phyloP scores from a whole-genome alignment of 2,888 invertebrate genomes.

The Drosophila incognita region DNA sequence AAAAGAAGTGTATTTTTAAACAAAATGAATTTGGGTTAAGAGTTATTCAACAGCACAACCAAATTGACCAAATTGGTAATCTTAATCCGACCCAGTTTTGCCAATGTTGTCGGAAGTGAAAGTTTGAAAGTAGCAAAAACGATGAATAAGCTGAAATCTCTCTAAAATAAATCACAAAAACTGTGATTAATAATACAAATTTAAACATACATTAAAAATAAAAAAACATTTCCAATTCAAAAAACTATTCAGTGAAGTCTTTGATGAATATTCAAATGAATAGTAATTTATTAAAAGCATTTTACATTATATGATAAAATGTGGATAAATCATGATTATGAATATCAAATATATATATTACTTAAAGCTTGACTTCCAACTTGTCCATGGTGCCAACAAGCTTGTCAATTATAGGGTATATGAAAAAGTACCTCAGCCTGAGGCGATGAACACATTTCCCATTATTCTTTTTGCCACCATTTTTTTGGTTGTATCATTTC shows the following conservation, averaged over 20 bases:
- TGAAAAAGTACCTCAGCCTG: background rate
- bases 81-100: background rate
- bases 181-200: background rate
- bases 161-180: background rate
- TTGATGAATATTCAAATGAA: background rate
- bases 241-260: background rate
- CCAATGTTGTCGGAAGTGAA: background rate
- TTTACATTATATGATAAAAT: background rate
- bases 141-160: background rate
- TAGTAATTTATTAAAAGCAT: background rate
- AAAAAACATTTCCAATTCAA: background rate
- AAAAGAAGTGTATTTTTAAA: background rate
- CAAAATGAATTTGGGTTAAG: too few species aligned
- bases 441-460: background rate
- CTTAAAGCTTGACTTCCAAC: background rate
- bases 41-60: background rate
- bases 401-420: background rate
- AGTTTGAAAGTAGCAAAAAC: background rate
- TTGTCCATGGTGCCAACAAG: background rate
- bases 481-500: background rate
- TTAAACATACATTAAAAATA: background rate
- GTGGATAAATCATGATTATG: too few species aligned
- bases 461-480: conserved; percentile 10
- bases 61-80: background rate
- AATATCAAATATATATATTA: background rate